Base-by-base conservation (phyloP, 2,797 vertebrate genomes). In the Masticophis lateralis region DNA sequence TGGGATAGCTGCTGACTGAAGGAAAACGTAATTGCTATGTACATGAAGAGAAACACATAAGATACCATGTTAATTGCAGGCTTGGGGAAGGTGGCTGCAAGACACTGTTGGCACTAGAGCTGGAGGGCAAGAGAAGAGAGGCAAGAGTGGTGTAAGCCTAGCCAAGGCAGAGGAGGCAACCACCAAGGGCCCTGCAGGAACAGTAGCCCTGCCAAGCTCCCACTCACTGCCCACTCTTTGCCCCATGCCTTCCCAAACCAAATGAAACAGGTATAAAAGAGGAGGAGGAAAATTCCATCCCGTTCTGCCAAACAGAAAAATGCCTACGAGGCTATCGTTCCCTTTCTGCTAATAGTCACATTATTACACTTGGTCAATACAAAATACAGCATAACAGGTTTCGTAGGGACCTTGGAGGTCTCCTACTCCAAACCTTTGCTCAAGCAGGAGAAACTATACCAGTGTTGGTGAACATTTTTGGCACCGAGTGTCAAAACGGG, bases 11-110 rank as follows among this genome's bases (percentile, higher is more conserved):
- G 83, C 88, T 69, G 83, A 63, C 28, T 91, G 89, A 60, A 86
- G 66, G 59, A 79, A 91, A 59, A 87, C 12, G 55, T 93, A 93
- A 93, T 93, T 93, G 86, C 61, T 93, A 79, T 60, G 60, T 43
- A 56, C 55, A 74, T 20, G 11, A 66, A 55, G 59, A 88, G 55
- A 87, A 91, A 88, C 89, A 87, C 53, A 51, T 56, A 93, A 63
- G 92, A 88, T 91, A 14, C 63, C 43, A 87, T 16, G 60, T 90
- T 92, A 92, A 92, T 90, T 92, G 92, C 27, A 93, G 92, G 55
- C 89, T 86, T 93, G 55, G 11, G 11, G 51, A 32, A 69, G 25
- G 43, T 87, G 55, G 20, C 3, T 74, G 37, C 61, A 86, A 89
- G n/a, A 74, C 32, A 91, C 60, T 86, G 47, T 22, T 66, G 61